A percentile compares a stretch with the other conserved stretches of the same genome.
These are phyloP conservation scores for Megastigmus dorsalis DNA, from an alignment of 2,888 invertebrate genomes.

Conservation along the genomic window DNA sequence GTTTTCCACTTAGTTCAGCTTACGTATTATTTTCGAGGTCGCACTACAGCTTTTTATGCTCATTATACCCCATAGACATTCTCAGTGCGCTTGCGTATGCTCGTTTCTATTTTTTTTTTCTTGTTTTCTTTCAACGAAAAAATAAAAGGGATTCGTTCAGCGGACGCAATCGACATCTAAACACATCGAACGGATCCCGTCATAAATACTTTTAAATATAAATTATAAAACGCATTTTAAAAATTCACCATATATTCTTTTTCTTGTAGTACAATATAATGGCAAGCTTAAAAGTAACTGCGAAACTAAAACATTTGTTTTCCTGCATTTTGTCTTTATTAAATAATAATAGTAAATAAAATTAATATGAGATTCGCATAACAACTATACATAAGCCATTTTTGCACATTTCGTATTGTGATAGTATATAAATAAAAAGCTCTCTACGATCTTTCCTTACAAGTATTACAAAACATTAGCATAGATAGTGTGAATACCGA, in stretches of 20 bases:
- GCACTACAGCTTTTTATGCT: slow-evolving; percentile 24
- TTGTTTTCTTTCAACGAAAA: background rate
- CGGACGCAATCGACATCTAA: background rate
- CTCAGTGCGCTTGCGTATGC: background rate
- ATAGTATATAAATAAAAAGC: slow-evolving; percentile 50
- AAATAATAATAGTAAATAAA: slow-evolving; percentile 28
- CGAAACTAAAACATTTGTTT: slow-evolving; percentile 31
- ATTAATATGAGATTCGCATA: slow-evolving; percentile 45
- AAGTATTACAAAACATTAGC: slow-evolving; percentile 41
- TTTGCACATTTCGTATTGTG: background rate
- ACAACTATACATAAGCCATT: slow-evolving; percentile 37
- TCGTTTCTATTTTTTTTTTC: slow-evolving; percentile 9
- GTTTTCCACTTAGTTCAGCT: slow-evolving; percentile 1
- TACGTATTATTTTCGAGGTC: slow-evolving; percentile 10
- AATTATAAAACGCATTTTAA: slow-evolving; percentile 31
- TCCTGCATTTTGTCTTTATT: background rate
- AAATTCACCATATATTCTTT: slow-evolving; percentile 20
- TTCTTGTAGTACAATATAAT: slow-evolving; percentile 32
- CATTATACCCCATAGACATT: slow-evolving; percentile 30
- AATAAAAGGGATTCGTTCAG: background rate
- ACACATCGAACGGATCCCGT: slow-evolving; percentile 7
- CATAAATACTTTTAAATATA: slow-evolving; percentile 50
- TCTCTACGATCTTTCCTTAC: slow-evolving; percentile 20
- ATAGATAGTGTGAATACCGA: slow-evolving; percentile 27
- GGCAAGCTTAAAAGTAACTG: slow-evolving; percentile 42